phyloP scores from a whole-genome alignment of 2,888 invertebrate species.

The Synanthedon andrenaeformis region DNA sequence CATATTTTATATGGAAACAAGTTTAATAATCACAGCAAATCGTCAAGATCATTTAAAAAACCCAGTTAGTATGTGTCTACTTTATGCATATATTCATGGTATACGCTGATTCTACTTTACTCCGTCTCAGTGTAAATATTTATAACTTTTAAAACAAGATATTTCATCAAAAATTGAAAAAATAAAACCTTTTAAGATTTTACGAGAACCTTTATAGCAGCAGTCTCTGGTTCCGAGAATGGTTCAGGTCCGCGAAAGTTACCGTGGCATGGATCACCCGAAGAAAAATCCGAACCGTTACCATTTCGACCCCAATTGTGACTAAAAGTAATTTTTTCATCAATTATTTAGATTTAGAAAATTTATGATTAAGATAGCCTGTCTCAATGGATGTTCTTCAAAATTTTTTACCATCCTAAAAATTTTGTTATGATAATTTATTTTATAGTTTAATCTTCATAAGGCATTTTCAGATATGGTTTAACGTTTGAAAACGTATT shows the following conservation, averaged over 20 bases:
- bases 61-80: too few relatives aligned
- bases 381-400: neutral
- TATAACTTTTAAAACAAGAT: neutral
- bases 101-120: too few relatives aligned
- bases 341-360: too few relatives aligned
- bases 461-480: too few relatives aligned
- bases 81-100: too few relatives aligned
- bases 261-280: slow-evolving; percentile 38
- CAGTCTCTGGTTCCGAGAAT: slow-evolving; percentile 55
- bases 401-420: neutral
- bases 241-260: slow-evolving; percentile 46
- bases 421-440: too few relatives aligned
- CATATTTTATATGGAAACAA: too few relatives aligned
- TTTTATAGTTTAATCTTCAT: too few relatives aligned
- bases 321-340: slow-evolving; percentile 14
- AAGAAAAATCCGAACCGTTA: slow-evolving; percentile 14
- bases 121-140: neutral
- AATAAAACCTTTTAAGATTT: neutral
- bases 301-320: slow-evolving; percentile 55
- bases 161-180: neutral
- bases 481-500: too few relatives aligned
- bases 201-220: slow-evolving; percentile 42
- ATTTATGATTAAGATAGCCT: neutral
- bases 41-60: too few relatives aligned
- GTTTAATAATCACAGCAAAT: too few relatives aligned